Percentiles rank a stretch among this genome's conserved stretches.
Evolutionary conservation across 2,888 invertebrate species (phyloP).

Genomic region (Caenorhabditis becei): DNA sequence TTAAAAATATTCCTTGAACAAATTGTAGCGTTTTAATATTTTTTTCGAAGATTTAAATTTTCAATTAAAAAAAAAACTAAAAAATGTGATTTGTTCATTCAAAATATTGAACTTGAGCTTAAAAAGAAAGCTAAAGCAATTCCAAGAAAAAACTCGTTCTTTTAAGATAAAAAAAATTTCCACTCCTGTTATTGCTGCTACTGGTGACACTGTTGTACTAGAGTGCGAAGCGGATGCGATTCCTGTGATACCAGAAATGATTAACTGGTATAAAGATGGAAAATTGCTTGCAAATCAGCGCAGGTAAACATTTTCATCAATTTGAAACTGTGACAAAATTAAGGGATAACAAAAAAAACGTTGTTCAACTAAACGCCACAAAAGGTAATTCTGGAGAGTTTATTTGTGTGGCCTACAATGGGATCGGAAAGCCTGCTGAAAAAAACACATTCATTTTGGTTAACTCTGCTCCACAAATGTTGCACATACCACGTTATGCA

Average conservation of each 20-base stretch:
- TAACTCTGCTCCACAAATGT: conserved; percentile 74
- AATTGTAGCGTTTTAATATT: too few relatives aligned
- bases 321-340: not conserved
- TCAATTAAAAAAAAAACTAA: too few relatives aligned
- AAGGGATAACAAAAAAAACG: conserved; percentile 62
- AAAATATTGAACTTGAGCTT: too few relatives aligned
- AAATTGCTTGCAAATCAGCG: conserved; percentile 19
- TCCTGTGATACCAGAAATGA: conserved; percentile 75
- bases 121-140: too few relatives aligned
- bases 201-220: conserved; percentile 77
- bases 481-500: conserved; percentile 64
- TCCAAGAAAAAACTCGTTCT: not conserved
- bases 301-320: not conserved
- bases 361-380: conserved; percentile 77
- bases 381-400: conserved; percentile 76
- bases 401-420: conserved; percentile 77
- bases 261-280: conserved; percentile 76
- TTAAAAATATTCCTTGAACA: too few relatives aligned
- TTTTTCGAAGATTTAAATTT: too few relatives aligned
- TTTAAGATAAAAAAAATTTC: conserved; percentile 75
- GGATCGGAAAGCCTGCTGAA: conserved; percentile 72
- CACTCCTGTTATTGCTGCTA: conserved; percentile 76
- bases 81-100: too few relatives aligned
- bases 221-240: conserved; percentile 81
- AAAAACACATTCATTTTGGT: conserved; percentile 75